Evolutionary conservation across 2,888 invertebrate species (phyloP).

Genomic region (Megastigmus dorsalis): DNA sequence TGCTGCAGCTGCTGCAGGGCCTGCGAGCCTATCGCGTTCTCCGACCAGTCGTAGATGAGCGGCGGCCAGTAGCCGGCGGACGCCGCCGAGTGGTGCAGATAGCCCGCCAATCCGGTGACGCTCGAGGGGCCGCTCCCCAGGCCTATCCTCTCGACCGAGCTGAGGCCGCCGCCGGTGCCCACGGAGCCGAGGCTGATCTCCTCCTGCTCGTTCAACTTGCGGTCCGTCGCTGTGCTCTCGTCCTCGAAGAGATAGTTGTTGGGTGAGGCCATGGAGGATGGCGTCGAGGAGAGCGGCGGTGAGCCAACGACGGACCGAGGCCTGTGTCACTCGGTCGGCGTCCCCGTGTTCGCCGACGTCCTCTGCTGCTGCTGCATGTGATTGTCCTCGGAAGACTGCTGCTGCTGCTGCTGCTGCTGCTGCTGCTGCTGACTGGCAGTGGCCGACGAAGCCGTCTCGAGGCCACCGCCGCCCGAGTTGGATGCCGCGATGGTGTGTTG

Average conservation of each 20-base stretch:
- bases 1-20: constrained; percentile 57
- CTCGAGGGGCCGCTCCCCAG: constrained; percentile 54
- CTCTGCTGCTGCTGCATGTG: background rate
- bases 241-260: constrained; percentile 71
- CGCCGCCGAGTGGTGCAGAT: constrained; percentile 71
- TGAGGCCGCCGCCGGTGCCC: constrained; percentile 58
- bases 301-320: constrained; percentile 71
- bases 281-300: constrained; percentile 70
- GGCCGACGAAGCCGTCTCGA: no score
- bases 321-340: constrained; percentile 71
- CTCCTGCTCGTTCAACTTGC: constrained; percentile 62
- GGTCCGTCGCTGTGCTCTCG: constrained; percentile 69
- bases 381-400: no score
- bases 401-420: constrained; percentile 51
- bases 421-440: constrained; percentile 25
- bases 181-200: constrained; percentile 35
- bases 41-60: constrained; percentile 70
- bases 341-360: constrained; percentile 24
- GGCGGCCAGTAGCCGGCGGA: constrained; percentile 71
- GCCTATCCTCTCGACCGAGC: constrained; percentile 58
- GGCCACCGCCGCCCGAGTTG: no score
- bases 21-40: constrained; percentile 68
- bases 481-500: background rate
- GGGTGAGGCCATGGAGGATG: constrained; percentile 71
- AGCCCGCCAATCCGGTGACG: constrained; percentile 67